A percentile compares a stretch with the other conserved stretches of the same genome.
Conservation (phyloP, 2,888 invertebrate genomes). For the Epinotia ramella region DNA sequence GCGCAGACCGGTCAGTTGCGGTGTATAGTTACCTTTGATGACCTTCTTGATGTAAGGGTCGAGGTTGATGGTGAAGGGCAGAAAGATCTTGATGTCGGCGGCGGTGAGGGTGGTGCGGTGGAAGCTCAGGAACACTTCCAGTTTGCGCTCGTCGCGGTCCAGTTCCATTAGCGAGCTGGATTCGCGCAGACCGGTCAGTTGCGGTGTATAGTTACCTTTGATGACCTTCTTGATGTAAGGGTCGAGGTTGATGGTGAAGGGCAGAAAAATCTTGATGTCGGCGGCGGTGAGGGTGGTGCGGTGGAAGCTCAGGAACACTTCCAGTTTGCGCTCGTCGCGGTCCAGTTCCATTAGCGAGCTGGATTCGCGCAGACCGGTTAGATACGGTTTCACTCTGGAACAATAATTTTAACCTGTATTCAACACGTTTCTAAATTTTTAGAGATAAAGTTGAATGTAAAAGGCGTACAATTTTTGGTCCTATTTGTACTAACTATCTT, state of each 20-base stretch:
- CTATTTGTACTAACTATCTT: too few species aligned
- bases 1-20: conserved; percentile 92
- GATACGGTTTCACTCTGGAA: conserved; percentile 90
- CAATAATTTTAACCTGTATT: background rate
- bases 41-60: conserved; percentile 99
- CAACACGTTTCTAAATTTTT: too few species aligned
- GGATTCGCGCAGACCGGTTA: conserved; percentile 93
- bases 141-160: conserved; percentile 97
- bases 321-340: conserved; percentile 97
- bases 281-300: conserved; percentile 93
- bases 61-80: conserved; percentile 99
- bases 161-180: conserved; percentile 95
- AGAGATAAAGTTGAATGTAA: too few species aligned
- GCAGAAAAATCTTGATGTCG: conserved; percentile 97
- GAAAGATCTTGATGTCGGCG: conserved; percentile 96
- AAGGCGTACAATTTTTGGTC: too few species aligned
- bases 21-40: conserved; percentile 90
- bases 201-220: conserved; percentile 88
- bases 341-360: conserved; percentile 96
- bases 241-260: conserved; percentile 99
- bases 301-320: conserved; percentile 96
- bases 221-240: conserved; percentile 99
- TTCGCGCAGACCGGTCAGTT: conserved; percentile 93
- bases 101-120: conserved; percentile 94
- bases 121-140: conserved; percentile 96